Conservation (phyloP, 2,797 vertebrate species). For the Artibeus lituratus region DNA sequence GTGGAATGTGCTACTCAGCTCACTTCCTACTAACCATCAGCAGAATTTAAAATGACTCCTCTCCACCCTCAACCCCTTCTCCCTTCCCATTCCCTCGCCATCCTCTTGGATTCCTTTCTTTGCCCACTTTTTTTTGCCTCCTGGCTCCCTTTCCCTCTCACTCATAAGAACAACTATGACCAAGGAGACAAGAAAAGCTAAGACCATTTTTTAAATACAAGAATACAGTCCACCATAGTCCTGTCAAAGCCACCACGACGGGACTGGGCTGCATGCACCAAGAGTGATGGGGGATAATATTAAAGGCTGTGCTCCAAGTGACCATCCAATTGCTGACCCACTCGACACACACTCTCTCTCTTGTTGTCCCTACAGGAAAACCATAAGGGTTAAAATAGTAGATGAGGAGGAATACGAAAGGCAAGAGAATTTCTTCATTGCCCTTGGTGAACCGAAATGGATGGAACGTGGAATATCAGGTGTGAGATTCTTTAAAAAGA, state of each 20-base stretch:
- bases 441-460: slow-evolving; percentile 95
- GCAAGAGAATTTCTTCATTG: slow-evolving; percentile 99
- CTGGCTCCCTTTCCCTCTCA: slow-evolving; percentile 62
- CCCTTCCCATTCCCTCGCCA: background rate
- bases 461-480: slow-evolving; percentile 92
- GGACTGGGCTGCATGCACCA: slow-evolving; percentile 75
- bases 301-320: slow-evolving; percentile 58
- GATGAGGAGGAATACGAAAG: slow-evolving; percentile 99
- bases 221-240: slow-evolving; percentile 52
- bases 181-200: slow-evolving; percentile 70
- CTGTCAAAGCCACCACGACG: background rate
- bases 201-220: slow-evolving; percentile 7
- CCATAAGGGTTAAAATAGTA: slow-evolving; percentile 97
- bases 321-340: slow-evolving; percentile 72
- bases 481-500: slow-evolving; percentile 87
- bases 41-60: slow-evolving; percentile 60
- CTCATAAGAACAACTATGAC: slow-evolving; percentile 68
- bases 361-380: slow-evolving; percentile 93
- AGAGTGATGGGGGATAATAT: slow-evolving; percentile 54
- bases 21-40: slow-evolving; percentile 78
- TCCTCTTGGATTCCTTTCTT: background rate
- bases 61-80: background rate
- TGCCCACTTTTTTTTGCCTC: slow-evolving; percentile 44
- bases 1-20: slow-evolving; percentile 72
- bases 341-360: slow-evolving; percentile 84